Evolutionary conservation across 2,797 vertebrate species (phyloP), one percentile per base, ranked within the genome.

Genomic region (Amphiprion clarkii): DNA sequence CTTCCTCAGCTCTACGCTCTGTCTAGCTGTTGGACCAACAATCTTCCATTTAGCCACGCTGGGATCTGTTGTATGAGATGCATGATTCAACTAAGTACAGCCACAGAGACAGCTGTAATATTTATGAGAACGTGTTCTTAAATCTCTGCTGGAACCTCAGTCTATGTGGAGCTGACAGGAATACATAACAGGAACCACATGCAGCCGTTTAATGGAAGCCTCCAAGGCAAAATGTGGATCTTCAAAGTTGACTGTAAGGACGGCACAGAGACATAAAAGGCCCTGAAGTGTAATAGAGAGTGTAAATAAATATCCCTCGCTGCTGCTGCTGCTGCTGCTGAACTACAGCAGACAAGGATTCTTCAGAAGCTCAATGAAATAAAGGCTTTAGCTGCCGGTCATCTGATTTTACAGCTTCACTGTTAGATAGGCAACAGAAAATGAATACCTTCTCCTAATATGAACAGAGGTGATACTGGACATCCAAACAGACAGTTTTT

Each of bases 61-160:
- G 33, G 51, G 10, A 42, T 78, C 63, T 79, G 75, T 67, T 70
- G 72, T 74, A 67, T 67, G 81, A 73, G 74, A 77, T 51, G 78
- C 75, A 86, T 65, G 81, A 79, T 81, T 85, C 70, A 79, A 39
- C 74, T 79, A 87, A 88, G 82, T 75, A 83, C 77, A 89, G 80
- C 76, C 68, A 80, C 67, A 75, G 75, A 80, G 64, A 58, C 27
- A 27, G 68, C 14, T 88, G 71, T 73, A 87, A 74, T 85, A 87
- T 88, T 86, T 72, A 88, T 88, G 74, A 88, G 74, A 58, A 57
- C 0, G 16, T 73, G 67, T 59, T 66, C 76, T 79, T 48, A 74
- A 86, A 86, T 88, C 73, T 79, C 70, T 54, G 67, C 68, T 49
- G 65, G 44, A 68, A 39, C 46, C 14, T 29, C 62, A 61, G 64